Evolutionary conservation across 37 sponge, comb jelly and placozoan genomes (phyloP).

Genomic region (Hexactinellida sp.): DNA sequence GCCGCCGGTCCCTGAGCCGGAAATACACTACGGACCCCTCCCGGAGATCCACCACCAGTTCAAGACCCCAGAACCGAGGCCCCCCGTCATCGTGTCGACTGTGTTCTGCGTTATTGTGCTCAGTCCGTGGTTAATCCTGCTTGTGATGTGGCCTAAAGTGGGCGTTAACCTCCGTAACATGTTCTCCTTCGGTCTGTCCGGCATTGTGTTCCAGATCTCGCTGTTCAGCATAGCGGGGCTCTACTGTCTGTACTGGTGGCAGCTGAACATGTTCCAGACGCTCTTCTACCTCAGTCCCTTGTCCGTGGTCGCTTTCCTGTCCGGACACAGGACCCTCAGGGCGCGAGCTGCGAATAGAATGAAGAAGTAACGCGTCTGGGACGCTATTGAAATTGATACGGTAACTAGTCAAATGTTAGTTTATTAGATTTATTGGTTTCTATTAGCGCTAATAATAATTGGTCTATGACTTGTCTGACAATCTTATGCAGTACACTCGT

Average conservation of each 20-base stretch:
- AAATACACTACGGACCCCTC: neutral
- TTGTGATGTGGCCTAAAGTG: neutral
- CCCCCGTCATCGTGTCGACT: neutral
- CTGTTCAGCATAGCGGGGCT: neutral
- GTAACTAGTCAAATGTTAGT: neutral
- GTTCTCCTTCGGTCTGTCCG: neutral
- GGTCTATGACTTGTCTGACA: no score
- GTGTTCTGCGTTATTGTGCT: neutral
- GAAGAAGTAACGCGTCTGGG: neutral
- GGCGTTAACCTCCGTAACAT: neutral
- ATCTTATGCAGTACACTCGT: no score
- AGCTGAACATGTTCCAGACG: constrained; percentile 12
- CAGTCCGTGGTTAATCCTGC: constrained; percentile 3
- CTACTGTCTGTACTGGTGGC: neutral
- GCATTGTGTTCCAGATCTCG: neutral
- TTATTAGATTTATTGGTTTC: neutral
- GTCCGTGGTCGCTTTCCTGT: neutral
- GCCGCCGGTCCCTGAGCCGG: neutral
- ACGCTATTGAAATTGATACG: neutral
- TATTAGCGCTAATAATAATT: no score
- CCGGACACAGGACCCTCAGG: neutral
- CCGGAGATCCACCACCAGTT: neutral
- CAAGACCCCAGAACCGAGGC: neutral
- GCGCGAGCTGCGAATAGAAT: neutral
- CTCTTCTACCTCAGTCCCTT: neutral